Evolutionary conservation across 2,888 invertebrate species (phyloP), one percentile per base, ranked within the genome.

Genomic region (Theodoxus fluviatilis): DNA sequence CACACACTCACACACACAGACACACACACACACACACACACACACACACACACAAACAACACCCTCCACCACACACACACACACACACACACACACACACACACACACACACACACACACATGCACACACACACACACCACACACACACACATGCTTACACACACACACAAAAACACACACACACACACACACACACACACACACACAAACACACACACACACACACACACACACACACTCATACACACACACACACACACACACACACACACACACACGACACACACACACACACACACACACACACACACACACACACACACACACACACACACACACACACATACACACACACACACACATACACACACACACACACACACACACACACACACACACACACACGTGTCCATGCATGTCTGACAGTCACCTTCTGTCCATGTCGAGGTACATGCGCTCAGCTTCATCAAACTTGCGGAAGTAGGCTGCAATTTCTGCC

Each of bases 401-500:
- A 9, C 9, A 22, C 57, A 57, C 7, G 15, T 6, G 18, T 7
- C 18, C 18, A 43, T 7, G 9, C 18, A 38, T n/a, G 37, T 1
- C 15, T 63, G 63, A 22, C 1, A 43, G 65, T 65, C 1, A 28
- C 28, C 47, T 9, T 65, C 22, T 65, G 65, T 65, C 28, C 47
- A 40, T 64, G 38, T 22, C 2, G 2, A 40, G 2, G 64, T 64
- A 15, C 12, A 2, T 9, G 64, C 18, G 9, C 15, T 43, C 9
- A 43, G 18, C 9, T 43, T 12, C 15, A 43, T 98, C 97, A 86
- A 95, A 97, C 79, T 95, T 92, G 68, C 94, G 94, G 81, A 98
- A 94, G 84, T 96, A 97, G 0, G 95, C 93, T 0, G 94, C 91
- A 25, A 98, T 92, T 86, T 97, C 96, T 0, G 98, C 98, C 79